phyloP scores from a whole-genome alignment of 2,888 invertebrate species.

The Polymixis lichenea region DNA sequence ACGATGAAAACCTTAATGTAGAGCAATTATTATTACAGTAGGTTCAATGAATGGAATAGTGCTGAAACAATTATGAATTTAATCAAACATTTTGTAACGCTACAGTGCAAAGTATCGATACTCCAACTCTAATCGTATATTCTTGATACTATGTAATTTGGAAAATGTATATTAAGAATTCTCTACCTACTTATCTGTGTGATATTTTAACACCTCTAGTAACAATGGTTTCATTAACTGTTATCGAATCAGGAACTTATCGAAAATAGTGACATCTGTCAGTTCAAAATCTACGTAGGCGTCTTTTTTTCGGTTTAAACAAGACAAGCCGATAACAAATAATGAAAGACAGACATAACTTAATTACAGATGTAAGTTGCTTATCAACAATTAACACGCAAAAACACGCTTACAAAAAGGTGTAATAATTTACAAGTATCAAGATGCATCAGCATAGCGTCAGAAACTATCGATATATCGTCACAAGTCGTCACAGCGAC shows the following conservation, averaged over 20 bases:
- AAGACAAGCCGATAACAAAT: slow-evolving; percentile 15
- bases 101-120: neutral
- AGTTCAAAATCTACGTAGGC: neutral
- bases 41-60: neutral
- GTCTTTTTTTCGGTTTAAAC: neutral
- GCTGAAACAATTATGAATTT: neutral
- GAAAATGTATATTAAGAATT: neutral
- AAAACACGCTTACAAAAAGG: slow-evolving; percentile 5
- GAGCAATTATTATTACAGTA: slow-evolving; percentile 2
- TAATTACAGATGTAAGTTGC: slow-evolving; percentile 32
- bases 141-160: slow-evolving; percentile 28
- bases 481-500: slow-evolving; percentile 60
- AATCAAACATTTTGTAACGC: neutral
- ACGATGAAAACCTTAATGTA: slow-evolving; percentile 19
- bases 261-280: neutral
- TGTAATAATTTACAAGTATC: slow-evolving; percentile 43
- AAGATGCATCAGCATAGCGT: slow-evolving; percentile 20
- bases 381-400: slow-evolving; percentile 34
- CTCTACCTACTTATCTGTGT: neutral
- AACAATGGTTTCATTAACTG: neutral
- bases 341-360: slow-evolving; percentile 12
- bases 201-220: slow-evolving; percentile 8
- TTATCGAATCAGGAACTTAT: slow-evolving; percentile 4
- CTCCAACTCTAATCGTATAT: neutral
- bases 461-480: slow-evolving; percentile 48